These are phyloP conservation scores for Lottia scabra DNA, from an alignment of 2,888 invertebrate species.

Conservation along the genomic window DNA sequence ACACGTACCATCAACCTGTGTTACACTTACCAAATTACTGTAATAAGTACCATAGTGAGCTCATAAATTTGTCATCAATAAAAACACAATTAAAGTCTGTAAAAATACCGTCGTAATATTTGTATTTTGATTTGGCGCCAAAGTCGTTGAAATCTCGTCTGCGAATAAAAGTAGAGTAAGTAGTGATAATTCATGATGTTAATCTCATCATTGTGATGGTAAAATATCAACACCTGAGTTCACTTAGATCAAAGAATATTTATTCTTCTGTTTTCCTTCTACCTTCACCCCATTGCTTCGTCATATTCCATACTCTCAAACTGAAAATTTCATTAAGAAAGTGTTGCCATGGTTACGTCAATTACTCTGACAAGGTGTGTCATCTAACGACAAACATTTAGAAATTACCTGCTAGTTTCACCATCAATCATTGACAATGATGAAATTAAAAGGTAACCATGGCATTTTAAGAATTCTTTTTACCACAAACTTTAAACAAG, in stretches of 20 bases:
- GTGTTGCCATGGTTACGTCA: background rate
- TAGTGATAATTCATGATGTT: no score
- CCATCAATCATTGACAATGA: background rate
- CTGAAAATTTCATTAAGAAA: constrained; percentile 6
- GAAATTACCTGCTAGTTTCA: constrained; percentile 4
- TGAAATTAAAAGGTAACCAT: background rate
- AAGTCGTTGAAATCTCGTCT: no score
- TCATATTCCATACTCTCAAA: background rate
- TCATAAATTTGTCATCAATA: no score
- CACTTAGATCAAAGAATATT: background rate
- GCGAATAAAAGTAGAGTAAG: no score
- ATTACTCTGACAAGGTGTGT: constrained; percentile 6
- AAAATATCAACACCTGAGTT: background rate
- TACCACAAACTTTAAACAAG: no score
- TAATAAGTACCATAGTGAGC: no score
- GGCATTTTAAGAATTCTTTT: background rate
- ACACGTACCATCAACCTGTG: no score
- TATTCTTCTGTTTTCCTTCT: background rate
- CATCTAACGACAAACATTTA: constrained; percentile 1
- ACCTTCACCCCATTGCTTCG: background rate
- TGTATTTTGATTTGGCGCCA: no score
- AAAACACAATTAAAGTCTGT: no score
- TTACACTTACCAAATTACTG: no score
- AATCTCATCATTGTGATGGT: no score
- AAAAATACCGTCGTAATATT: no score